Evolutionary conservation across 2,113 vertebrate genomes (phyloP).

Genomic region (Rhea americana): DNA sequence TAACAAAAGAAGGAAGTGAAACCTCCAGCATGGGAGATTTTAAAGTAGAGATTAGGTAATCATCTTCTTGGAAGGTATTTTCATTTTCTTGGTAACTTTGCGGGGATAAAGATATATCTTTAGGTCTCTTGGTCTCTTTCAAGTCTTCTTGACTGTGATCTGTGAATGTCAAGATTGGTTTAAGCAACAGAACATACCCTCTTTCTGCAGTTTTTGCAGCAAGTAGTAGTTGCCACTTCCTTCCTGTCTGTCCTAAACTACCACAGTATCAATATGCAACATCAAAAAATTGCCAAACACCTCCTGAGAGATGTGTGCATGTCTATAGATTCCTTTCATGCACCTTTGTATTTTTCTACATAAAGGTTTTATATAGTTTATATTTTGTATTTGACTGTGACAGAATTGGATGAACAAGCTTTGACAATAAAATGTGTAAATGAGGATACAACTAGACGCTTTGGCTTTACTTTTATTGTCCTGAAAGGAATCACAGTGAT

Average conservation of each 20-base stretch:
- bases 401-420: neutral
- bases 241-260: conserved; percentile 45
- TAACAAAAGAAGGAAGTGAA: neutral
- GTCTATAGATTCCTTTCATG: neutral
- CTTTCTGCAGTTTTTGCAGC: neutral
- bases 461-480: neutral
- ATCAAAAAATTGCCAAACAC: conserved; percentile 4
- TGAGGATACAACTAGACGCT: neutral
- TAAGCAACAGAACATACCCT: neutral
- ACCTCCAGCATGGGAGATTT: neutral
- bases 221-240: conserved; percentile 28
- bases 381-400: neutral
- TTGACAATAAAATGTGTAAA: neutral
- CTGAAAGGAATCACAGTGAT: neutral
- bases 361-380: neutral
- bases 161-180: neutral
- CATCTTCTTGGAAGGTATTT: neutral
- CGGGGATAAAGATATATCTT: neutral
- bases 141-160: neutral
- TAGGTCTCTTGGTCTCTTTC: neutral
- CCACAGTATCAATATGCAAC: neutral
- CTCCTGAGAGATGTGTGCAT: neutral
- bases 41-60: neutral
- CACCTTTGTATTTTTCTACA: neutral
- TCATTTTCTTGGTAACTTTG: neutral